Evolutionary conservation across 2,888 invertebrate genomes (phyloP), one percentile per base, ranked within the genome.

Genomic region (Tillus elongatus): DNA sequence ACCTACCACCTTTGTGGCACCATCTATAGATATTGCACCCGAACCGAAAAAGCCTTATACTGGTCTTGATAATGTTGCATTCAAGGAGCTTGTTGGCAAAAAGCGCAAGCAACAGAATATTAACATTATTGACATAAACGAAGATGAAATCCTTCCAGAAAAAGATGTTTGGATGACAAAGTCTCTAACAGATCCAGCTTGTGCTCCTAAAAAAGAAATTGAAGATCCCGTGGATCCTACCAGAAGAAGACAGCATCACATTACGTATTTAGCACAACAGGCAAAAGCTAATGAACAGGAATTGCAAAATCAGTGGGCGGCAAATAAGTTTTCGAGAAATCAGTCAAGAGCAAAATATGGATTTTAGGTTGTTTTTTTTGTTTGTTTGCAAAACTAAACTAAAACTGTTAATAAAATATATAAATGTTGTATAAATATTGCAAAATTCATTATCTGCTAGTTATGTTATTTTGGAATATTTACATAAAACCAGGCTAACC

Each of bases 281-380:
- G 96, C 95, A 2, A 93, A 95, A 64, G 91, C 90, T 42, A 86
- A 92, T 66, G 95, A 96, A 64, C 74, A 88, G 41, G 92, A 93
- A 57, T 65, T 96, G 34, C 88, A 93, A 61, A 92, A 90, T 58
- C 85, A 89, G 67, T 96, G 95, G 95, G 81, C 95, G 3, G 77
- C 83, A 49, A 93, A 86, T 61, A 77, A 84, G 53, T 77, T 83
- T 68, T 82, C 83, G 2, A 79, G 83, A 51, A 75, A 84, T 57
- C 86, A 89, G 64, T 89, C 92, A n/a, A 86, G 91, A 62, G 83
- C 88, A 19, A 95, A 95, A 76, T 95, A 95, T 72, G 93, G 95
- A 30, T 95, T 95, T 70, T 93, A 77, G 36, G 35, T 38, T 14
- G n/a, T 19, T 19, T 6, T 8, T 19, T n/a, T 19, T n/a, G 6